Evolutionary conservation across 2,113 vertebrate genomes (phyloP), one percentile per base, ranked within the genome.

Genomic region (Sciurus niger): DNA sequence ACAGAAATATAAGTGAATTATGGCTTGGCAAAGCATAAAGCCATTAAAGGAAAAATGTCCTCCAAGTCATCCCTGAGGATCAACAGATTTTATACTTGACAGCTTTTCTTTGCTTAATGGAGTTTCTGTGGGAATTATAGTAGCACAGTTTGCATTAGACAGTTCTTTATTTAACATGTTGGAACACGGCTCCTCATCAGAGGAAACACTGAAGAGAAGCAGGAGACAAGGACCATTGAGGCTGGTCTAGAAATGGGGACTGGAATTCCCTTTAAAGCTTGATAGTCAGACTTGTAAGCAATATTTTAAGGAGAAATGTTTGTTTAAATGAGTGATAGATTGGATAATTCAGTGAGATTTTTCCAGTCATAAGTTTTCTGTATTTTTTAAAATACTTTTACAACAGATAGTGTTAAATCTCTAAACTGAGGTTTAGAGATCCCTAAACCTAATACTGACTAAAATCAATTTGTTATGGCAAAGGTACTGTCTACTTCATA

Each of bases 1-100:
- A 96, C 95, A 97, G 94, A 98, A 97, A 95, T 91, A n/a, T 94
- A 94, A 95, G 58, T 97, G 96, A 98, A 96, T 97, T 97, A 97
- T 46, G 96, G 53, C n/a, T 93, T 97, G 86, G 80, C 94, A 97
- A 96, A 70, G 40, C 88, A 96, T 84, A 34, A 98, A 95, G 46
- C 89, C 95, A 65, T 98, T 98, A 98, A 97, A 98, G 40, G 51
- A 37, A 97, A 97, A 98, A 95, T 93, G 80, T 96, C 96, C 96
- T 98, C 92, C 79, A 96, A 90, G 89, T 90, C 89, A 94, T 97
- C 93, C 93, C 97, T 93, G 85, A 98, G 60, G 93, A 98, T 97
- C 95, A 98, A 94, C 90, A 97, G 88, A 78, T 97, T 98, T 98
- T 96, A 94, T 58, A 97, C 63, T 76, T 16, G 7, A 89, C 88